Percentiles rank a stretch among this genome's conserved stretches.
Conservation (phyloP, 2,113 vertebrate species). For the Phocoena sinus region DNA sequence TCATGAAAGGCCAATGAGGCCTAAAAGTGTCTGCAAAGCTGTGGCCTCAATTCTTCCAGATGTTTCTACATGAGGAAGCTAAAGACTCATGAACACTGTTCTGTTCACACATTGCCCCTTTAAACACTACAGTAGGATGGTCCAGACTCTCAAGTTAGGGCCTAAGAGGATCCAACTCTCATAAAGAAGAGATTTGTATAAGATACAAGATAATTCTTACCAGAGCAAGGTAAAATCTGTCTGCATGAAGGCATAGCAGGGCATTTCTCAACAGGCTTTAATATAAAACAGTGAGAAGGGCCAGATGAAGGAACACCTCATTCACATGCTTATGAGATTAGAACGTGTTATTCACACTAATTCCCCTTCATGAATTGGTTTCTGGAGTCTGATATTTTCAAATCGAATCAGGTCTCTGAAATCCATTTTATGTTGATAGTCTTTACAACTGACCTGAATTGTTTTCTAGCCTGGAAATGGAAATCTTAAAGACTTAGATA, state of each 20-base stretch:
- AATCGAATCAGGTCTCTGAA: constrained; percentile 42
- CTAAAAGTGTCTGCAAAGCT: neutral
- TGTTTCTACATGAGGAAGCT: neutral
- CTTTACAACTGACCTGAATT: constrained; percentile 3
- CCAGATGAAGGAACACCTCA: neutral
- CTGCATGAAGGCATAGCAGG: neutral
- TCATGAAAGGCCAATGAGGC: neutral
- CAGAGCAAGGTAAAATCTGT: neutral
- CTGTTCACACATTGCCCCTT: neutral
- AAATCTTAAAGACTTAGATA: neutral
- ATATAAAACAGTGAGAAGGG: neutral
- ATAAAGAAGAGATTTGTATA: neutral
- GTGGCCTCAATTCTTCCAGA: neutral
- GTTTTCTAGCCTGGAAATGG: constrained; percentile 15
- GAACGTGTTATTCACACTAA: neutral
- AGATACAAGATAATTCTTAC: neutral
- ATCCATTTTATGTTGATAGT: constrained; percentile 15
- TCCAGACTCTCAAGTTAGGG: neutral
- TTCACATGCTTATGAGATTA: neutral
- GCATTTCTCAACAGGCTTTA: neutral
- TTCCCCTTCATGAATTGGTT: constrained; percentile 23
- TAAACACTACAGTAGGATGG: neutral
- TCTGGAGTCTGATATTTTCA: constrained; percentile 20
- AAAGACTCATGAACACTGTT: neutral
- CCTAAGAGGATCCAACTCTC: neutral